Percentiles rank a stretch among this genome's conserved stretches.
Conservation (phyloP, 2,888 invertebrate genomes). For the Sesia apiformis region DNA sequence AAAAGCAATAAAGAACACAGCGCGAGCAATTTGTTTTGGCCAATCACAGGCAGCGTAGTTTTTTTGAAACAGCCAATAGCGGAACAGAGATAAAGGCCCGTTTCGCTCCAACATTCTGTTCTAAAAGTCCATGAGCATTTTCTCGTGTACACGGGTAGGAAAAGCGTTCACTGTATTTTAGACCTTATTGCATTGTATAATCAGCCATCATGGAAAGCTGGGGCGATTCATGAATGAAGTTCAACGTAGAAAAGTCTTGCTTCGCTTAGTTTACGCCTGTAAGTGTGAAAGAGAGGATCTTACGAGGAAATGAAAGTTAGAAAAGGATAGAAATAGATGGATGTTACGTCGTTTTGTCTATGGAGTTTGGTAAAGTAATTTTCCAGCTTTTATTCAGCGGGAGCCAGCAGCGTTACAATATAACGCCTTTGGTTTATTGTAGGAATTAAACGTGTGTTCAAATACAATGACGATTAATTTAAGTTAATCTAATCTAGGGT, state of each 20-base stretch:
- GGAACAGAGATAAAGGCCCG: constrained; percentile 60
- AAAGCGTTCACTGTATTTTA: constrained; percentile 51
- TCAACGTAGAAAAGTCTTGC: constrained; percentile 48
- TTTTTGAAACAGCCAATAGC: constrained; percentile 70
- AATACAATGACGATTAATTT: too few species aligned
- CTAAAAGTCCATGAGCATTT: constrained; percentile 41
- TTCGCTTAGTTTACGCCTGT: constrained; percentile 42
- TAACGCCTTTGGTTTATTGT: constrained; percentile 16
- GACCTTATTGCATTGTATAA: constrained; percentile 68
- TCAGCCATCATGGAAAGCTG: constrained; percentile 72
- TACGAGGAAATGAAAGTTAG: constrained; percentile 16
- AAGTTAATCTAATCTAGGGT: too few species aligned
- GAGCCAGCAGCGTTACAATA: constrained; percentile 38
- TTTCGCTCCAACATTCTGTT: constrained; percentile 39
- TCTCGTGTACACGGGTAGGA: constrained; percentile 12
- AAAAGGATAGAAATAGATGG: constrained; percentile 35
- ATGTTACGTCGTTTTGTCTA: constrained; percentile 39
- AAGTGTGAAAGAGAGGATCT: constrained; percentile 28
- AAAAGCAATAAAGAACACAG: constrained; percentile 49
- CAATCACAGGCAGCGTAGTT: constrained; percentile 66
- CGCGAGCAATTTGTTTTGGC: constrained; percentile 72
- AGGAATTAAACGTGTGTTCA: too few species aligned
- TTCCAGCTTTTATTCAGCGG: constrained; percentile 65
- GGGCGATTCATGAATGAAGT: constrained; percentile 54
- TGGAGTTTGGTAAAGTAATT: constrained; percentile 53